Evolutionary conservation across 2,888 invertebrate species (phyloP).

Genomic region (Epiblema foenella): DNA sequence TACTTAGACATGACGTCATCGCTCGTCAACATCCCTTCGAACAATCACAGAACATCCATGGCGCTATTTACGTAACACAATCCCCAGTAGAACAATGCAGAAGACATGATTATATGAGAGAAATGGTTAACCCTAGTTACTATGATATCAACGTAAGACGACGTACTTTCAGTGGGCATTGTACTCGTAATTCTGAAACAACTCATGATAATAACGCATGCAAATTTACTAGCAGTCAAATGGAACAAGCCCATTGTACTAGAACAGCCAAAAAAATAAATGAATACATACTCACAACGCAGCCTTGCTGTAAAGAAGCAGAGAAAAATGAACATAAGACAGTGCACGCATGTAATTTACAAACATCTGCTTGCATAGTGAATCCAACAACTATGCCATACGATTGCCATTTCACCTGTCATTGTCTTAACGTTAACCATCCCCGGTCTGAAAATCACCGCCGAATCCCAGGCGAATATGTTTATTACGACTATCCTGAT

Average conservation of each 20-base stretch:
- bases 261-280: constrained; percentile 48
- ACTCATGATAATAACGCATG: constrained; percentile 32
- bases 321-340: constrained; percentile 45
- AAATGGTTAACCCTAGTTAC: constrained; percentile 45
- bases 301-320: constrained; percentile 46
- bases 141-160: not conserved
- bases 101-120: constrained; percentile 55
- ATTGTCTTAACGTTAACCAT: constrained; percentile 50
- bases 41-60: constrained; percentile 65
- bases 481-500: constrained; percentile 62
- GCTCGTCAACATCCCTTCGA: constrained; percentile 60
- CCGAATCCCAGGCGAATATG: constrained; percentile 49
- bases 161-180: constrained; percentile 48
- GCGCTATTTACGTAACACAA: constrained; percentile 53
- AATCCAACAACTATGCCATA: constrained; percentile 46
- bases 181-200: constrained; percentile 56
- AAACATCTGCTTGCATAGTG: constrained; percentile 49
- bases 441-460: constrained; percentile 49
- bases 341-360: constrained; percentile 57
- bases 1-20: constrained; percentile 50
- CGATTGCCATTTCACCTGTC: constrained; percentile 51
- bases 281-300: constrained; percentile 24
- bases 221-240: constrained; percentile 35
- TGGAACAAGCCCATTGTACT: constrained; percentile 54
- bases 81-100: constrained; percentile 53